These are phyloP conservation scores for Lacanobia oleracea DNA, from an alignment of 2,888 invertebrate genomes.

Conservation along the genomic window DNA sequence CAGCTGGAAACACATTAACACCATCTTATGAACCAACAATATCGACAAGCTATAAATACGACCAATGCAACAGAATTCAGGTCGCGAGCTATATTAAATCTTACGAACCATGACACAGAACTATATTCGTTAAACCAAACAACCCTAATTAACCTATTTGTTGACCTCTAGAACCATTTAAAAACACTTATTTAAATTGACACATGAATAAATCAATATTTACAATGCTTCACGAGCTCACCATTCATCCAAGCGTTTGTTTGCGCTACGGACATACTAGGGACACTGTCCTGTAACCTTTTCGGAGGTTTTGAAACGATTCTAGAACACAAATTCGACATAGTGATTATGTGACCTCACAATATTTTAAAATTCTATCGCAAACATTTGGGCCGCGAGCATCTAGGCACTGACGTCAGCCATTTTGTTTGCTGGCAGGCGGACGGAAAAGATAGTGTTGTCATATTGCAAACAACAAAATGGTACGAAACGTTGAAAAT, in stretches of 20 bases:
- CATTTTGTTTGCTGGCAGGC: slow-evolving; percentile 75
- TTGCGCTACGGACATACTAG: slow-evolving; percentile 94
- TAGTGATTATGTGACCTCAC: slow-evolving; percentile 76
- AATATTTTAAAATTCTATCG: slow-evolving; percentile 71
- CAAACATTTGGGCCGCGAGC: slow-evolving; percentile 75
- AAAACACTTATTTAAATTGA: slow-evolving; percentile 66
- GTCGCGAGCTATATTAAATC: slow-evolving; percentile 62
- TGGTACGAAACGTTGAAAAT: slow-evolving; percentile 14
- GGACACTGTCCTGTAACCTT: slow-evolving; percentile 94
- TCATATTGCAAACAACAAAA: slow-evolving; percentile 29
- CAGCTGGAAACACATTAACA: slow-evolving; percentile 88
- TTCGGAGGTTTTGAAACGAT: slow-evolving; percentile 94
- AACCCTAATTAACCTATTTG: slow-evolving; percentile 62
- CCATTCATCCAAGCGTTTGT: slow-evolving; percentile 97
- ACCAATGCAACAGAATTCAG: slow-evolving; percentile 34
- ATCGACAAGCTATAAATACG: slow-evolving; percentile 29
- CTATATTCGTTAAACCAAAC: slow-evolving; percentile 49
- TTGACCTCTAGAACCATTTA: slow-evolving; percentile 67
- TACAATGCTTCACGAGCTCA: slow-evolving; percentile 87
- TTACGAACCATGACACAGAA: slow-evolving; percentile 63
- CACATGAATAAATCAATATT: slow-evolving; percentile 78
- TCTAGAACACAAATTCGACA: slow-evolving; percentile 95
- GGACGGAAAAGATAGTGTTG: slow-evolving; percentile 44
- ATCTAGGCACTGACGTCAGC: slow-evolving; percentile 73
- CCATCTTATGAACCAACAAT: slow-evolving; percentile 33